Evolutionary conservation across 1,140 invertebrate genomes (phyloP).

Genomic region (silkworm (Bombyx mori)): DNA sequence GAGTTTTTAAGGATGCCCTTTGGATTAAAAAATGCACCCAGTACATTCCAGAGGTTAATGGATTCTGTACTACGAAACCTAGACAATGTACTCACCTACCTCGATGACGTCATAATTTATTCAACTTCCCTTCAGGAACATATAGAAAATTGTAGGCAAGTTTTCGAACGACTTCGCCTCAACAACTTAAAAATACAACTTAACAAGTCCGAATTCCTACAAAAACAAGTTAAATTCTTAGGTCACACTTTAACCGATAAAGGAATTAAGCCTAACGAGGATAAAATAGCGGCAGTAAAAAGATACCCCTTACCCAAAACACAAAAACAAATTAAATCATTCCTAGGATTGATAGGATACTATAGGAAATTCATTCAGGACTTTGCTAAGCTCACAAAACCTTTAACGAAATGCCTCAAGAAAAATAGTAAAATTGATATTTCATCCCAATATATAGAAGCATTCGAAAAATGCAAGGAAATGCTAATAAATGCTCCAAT

Average conservation of each 20-base stretch:
- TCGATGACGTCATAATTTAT: neutral
- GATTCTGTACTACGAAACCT: conserved; percentile 1
- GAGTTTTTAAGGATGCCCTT: neutral
- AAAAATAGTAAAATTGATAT: conserved; percentile 15
- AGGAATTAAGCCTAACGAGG: neutral
- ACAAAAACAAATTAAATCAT: conserved; percentile 2
- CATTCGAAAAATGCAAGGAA: conserved; percentile 6
- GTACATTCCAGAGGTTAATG: conserved; percentile 4
- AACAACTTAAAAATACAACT: conserved; percentile 1
- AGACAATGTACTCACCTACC: conserved; percentile 3
- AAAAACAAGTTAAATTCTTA: neutral
- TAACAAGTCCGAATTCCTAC: neutral
- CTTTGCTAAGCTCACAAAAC: conserved; percentile 11
- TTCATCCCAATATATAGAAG: conserved; percentile 14
- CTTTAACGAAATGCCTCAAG: conserved; percentile 8
- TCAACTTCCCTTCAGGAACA: neutral
- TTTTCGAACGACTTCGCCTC: neutral
- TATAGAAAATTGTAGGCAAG: neutral
- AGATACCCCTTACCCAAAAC: conserved; percentile 3
- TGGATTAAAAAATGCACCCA: conserved; percentile 1
- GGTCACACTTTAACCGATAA: neutral
- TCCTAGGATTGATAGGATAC: conserved; percentile 1
- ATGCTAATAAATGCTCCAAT: conserved; percentile 5
- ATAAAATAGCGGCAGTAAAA: neutral
- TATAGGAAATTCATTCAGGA: neutral